These are phyloP conservation scores for Sicus ferrugineus DNA, from an alignment of 2,888 invertebrate genomes.

Conservation along the genomic window DNA sequence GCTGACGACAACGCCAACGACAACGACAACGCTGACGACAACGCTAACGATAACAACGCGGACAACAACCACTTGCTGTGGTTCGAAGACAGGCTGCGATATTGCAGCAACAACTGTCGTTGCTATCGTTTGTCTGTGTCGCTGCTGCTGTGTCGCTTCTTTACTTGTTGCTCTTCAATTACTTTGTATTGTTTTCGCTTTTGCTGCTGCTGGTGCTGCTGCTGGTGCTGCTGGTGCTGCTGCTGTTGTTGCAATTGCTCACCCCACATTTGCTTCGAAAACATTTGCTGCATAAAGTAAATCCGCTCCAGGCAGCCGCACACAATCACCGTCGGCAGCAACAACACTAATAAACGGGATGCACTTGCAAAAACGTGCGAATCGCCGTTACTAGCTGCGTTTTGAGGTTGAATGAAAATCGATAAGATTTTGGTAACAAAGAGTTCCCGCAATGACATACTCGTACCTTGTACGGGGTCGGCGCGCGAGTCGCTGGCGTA, in stretches of 20 bases:
- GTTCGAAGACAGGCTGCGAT: conserved; percentile 16
- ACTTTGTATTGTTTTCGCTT: not conserved
- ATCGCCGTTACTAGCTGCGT: conserved; percentile 62
- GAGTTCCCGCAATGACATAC: conserved; percentile 65
- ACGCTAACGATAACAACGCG: conserved; percentile 20
- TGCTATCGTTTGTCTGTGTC: conserved; percentile 31
- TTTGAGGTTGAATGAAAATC: conserved; percentile 62
- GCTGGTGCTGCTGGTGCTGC: conserved; percentile 27
- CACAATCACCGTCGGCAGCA: conserved; percentile 50
- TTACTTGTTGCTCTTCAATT: not conserved
- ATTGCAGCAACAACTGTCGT: conserved; percentile 26
- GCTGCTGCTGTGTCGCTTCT: conserved; percentile 19
- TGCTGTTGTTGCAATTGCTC: conserved; percentile 38
- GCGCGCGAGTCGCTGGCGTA: conserved; percentile 69
- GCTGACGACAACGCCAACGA: conserved; percentile 1
- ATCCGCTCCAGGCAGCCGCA: conserved; percentile 46
- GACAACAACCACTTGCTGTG: conserved; percentile 9
- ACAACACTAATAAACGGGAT: conserved; percentile 50
- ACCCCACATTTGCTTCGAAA: conserved; percentile 29
- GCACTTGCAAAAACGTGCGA: conserved; percentile 51
- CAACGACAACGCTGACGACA: conserved; percentile 1
- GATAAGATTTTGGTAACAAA: conserved; percentile 65
- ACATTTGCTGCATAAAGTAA: conserved; percentile 34
- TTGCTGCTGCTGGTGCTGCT: conserved; percentile 16
- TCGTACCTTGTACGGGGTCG: conserved; percentile 78